These are phyloP conservation scores for Polyommatus iphigenia DNA, from an alignment of 2,888 invertebrate species.

Conservation along the genomic window DNA sequence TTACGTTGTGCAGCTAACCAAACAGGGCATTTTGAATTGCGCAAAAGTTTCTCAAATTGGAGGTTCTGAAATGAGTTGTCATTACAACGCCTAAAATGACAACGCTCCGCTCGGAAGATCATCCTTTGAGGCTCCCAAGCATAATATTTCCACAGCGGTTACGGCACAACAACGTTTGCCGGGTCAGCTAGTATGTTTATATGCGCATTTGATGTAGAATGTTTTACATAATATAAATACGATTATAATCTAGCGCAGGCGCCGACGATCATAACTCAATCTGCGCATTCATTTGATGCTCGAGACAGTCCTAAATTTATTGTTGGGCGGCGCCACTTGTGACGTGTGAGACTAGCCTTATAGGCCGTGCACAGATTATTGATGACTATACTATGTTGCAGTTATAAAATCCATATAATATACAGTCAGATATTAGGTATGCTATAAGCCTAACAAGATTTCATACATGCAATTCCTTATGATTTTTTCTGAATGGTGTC, in stretches of 20 bases:
- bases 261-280: slow-evolving; percentile 72
- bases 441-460: background rate
- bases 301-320: slow-evolving; percentile 77
- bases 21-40: no score
- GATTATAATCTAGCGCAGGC: slow-evolving; percentile 69
- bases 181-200: background rate
- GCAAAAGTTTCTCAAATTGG: no score
- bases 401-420: background rate
- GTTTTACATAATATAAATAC: slow-evolving; percentile 61
- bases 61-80: no score
- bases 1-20: no score
- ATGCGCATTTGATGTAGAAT: slow-evolving; percentile 58
- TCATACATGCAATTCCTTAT: background rate
- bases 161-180: no score
- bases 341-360: slow-evolving; percentile 57
- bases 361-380: slow-evolving; percentile 28
- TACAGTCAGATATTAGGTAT: no score
- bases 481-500: no score
- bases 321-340: slow-evolving; percentile 73
- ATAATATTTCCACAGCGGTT: no score
- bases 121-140: no score
- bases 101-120: no score
- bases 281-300: slow-evolving; percentile 72
- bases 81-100: no score
- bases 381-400: background rate